Conservation (phyloP, 2,888 invertebrate genomes). For the Amiota mariae region DNA sequence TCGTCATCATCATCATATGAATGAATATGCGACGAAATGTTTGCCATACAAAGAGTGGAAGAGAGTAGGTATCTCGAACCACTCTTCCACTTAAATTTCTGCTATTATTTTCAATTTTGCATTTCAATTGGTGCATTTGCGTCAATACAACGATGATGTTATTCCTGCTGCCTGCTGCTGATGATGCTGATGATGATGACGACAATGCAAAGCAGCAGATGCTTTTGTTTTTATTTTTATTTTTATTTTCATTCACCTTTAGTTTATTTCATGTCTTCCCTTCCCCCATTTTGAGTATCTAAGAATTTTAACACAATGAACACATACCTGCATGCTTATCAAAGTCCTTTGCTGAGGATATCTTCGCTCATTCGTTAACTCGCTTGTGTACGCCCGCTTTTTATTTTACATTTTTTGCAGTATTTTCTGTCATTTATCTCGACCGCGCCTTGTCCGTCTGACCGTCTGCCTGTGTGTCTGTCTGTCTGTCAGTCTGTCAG, state of each 20-base stretch:
- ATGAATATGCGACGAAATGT: too few species aligned
- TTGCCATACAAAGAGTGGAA: too few species aligned
- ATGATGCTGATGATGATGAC: too few species aligned
- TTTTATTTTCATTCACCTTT: not conserved
- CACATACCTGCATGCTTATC: not conserved
- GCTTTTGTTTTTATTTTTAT: not conserved
- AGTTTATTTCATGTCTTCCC: not conserved
- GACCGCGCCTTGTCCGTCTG: not conserved
- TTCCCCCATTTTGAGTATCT: too few species aligned
- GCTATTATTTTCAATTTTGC: slow-evolving; percentile 18
- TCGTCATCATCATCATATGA: too few species aligned
- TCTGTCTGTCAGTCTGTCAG: not conserved
- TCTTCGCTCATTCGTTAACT: too few species aligned
- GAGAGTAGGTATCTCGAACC: too few species aligned
- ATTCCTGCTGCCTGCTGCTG: too few species aligned
- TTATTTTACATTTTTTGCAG: too few species aligned
- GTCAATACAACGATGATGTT: slow-evolving; percentile 6
- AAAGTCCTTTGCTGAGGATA: too few species aligned
- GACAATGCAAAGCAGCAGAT: slow-evolving; percentile 1
- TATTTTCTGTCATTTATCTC: not conserved
- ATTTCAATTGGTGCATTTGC: slow-evolving; percentile 18
- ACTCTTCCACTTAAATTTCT: slow-evolving; percentile 4
- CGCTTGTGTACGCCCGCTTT: too few species aligned
- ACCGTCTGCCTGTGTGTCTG: not conserved
- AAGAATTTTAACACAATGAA: not conserved